Evolutionary conservation across 2,888 invertebrate species (phyloP), one percentile per base, ranked within the genome.

Genomic region (Pycnomerus fuliginosus): DNA sequence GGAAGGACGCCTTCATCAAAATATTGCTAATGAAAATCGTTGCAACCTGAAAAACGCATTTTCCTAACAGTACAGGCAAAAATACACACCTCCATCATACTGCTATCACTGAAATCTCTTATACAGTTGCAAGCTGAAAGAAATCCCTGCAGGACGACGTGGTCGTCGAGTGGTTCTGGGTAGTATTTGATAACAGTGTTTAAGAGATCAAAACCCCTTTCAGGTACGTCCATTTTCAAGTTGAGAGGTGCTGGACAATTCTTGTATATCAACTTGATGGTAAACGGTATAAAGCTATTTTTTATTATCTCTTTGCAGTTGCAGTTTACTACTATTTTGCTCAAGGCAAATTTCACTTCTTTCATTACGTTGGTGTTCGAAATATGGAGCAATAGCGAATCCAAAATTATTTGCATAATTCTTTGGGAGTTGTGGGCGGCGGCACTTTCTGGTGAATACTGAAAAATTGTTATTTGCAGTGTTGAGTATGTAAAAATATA

Each of bases 191-290:
- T 37, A 15, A 52, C 44, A 2, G 51, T 57, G 25, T 55, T 56
- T 22, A 60, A 33, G 8, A 60, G 36, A 36, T 57, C 58, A 14
- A 60, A 44, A 3, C 52, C 55, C 15, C 48, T 48, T 36, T 47
- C 52, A 12, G 36, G 36, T 12, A 41, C 25, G 17, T 57, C 58
- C 4, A 41, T 36, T 20, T 48, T 39, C 7, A 39, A 11, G 17
- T 38, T 37, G 16, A 55, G 17, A 5, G 42, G 32, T 13, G 20
- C 30, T 1, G 55, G 50, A 27, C 44, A 38, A 27, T 44, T 46
- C 11, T 46, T 46, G 22, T 53, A 40, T 5, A 60, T 40, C 13
- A 54, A 30, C 30, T 57, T 50, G 3, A 45, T 27, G 8, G 55
- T 37, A 34, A 56, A 53, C n/a, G 48, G 44, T 13, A 57, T 33